phyloP scores from a whole-genome alignment of 2,797 vertebrate genomes.

The Fratercula arctica region DNA sequence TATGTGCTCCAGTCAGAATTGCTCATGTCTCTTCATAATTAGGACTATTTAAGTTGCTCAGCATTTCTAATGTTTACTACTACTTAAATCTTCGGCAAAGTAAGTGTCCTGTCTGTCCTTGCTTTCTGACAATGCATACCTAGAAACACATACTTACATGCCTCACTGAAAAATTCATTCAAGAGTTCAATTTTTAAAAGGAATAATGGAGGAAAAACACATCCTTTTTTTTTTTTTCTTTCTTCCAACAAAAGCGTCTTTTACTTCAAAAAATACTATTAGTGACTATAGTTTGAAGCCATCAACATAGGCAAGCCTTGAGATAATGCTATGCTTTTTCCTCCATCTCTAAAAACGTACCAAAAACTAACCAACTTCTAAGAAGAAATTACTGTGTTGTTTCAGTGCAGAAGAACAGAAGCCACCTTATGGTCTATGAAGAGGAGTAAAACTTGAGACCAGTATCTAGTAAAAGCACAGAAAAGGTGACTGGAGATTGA shows the following conservation, averaged over 20 bases:
- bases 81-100: background rate
- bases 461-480: background rate
- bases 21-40: background rate
- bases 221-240: background rate
- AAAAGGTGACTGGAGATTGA: background rate
- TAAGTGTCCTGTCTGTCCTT: background rate
- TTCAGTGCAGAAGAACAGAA: background rate
- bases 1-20: background rate
- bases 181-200: background rate
- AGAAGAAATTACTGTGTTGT: background rate
- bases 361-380: background rate
- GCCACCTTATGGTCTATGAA: background rate
- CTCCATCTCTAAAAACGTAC: background rate
- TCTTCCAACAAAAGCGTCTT: background rate
- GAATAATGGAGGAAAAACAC: background rate
- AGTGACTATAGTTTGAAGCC: background rate
- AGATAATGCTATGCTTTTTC: background rate
- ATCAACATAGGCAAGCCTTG: background rate
- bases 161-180: rapidly evolving
- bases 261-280: background rate
- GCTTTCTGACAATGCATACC: background rate
- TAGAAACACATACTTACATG: background rate
- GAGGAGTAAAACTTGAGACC: background rate
- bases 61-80: background rate
- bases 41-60: background rate